Evolutionary conservation across 1,140 invertebrate genomes (phyloP), one percentile per base, ranked within the genome.

Genomic region (Drosophila kohkoa): DNA sequence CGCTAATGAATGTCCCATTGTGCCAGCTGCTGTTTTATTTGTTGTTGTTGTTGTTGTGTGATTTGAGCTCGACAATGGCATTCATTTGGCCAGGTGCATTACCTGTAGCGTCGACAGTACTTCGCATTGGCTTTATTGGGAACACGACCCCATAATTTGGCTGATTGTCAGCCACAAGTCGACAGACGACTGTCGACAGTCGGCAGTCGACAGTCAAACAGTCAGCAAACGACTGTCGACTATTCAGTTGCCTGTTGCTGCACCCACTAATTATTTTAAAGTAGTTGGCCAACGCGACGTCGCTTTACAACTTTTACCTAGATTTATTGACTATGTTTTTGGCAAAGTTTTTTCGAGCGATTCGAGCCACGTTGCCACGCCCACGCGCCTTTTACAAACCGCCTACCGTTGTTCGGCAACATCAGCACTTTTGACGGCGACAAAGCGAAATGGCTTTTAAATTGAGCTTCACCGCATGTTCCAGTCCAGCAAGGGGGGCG

Each of bases 211-310:
- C 45, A 15, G 35, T 20, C 54, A 25, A 25, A 43, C 81, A 81
- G 13, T 16, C 52, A 15, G 54, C 45, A 15, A 28, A 25, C 54
- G 77, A 81, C 75, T 79, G 35, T 38, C 35, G 35, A 38, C 35
- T 25, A 38, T 7, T 54, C 62, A 67, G 57, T 83, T 88, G 74
- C 69, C 43, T 54, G 82, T 25, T 25, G 81, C 85, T 74, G 85
- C 85, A 89, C 85, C 85, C 81, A 89, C 88, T 89, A 89, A 89
- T 89, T 89, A 89, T 89, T 89, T 89, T 85, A 89, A 88, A 88
- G 71, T 88, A 88, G 81, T 89, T 88, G 81, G 69, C 60, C 64
- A 79, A 77, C 83, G 85, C 83, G 80, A 77, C 68, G 77, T 72
- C 79, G 77, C 63, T 71, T 75, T 73, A 52, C 62, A 72, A 76